Conservation (phyloP, 2,113 vertebrate genomes). For the Meles meles region DNA sequence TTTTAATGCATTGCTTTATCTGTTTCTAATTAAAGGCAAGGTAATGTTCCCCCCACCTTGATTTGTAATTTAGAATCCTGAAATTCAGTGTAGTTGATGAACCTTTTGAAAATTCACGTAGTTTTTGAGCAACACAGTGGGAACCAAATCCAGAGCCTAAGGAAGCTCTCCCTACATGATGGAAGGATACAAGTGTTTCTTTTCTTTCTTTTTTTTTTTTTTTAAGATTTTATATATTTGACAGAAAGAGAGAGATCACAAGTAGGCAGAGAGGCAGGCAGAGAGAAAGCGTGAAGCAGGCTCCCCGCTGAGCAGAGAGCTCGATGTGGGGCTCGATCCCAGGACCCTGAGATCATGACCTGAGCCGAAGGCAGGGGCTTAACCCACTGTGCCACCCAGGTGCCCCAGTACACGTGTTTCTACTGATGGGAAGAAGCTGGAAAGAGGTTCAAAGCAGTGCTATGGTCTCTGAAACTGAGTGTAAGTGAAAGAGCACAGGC, state of each 20-base stretch:
- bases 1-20: background rate
- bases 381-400: too few species aligned
- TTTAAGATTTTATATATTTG: too few species aligned
- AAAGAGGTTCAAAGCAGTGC: background rate
- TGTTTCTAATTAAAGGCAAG: background rate
- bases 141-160: background rate
- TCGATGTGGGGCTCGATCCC: too few species aligned
- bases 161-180: background rate
- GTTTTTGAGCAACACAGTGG: background rate
- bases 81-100: background rate
- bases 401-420: background rate
- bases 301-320: too few species aligned
- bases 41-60: background rate
- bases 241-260: too few species aligned
- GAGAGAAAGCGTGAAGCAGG: too few species aligned
- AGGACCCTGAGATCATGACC: too few species aligned
- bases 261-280: too few species aligned
- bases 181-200: background rate
- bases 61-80: background rate
- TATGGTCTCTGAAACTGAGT: background rate
- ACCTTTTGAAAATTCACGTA: background rate
- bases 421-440: background rate
- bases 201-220: background rate
- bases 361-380: too few species aligned
- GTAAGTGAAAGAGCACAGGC: background rate